These are phyloP conservation scores for Bryconaethiops microstoma DNA, from an alignment of 2,797 vertebrate genomes.

Conservation along the genomic window DNA sequence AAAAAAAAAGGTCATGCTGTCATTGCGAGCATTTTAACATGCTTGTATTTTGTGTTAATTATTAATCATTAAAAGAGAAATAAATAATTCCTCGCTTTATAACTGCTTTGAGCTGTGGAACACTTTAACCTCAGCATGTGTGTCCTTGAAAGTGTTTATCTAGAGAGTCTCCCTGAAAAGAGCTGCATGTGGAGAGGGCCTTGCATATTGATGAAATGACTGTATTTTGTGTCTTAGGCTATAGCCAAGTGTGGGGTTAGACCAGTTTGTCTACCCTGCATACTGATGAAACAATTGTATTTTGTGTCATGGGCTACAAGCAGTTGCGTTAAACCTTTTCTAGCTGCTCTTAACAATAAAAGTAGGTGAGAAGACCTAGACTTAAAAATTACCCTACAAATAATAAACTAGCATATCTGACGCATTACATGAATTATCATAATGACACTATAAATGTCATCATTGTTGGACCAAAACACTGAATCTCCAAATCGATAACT, in stretches of 20 bases:
- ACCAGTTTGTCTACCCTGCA: background rate
- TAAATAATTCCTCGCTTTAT: background rate
- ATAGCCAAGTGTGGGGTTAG: background rate
- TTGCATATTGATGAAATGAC: constrained; percentile 5
- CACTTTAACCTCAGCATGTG: background rate
- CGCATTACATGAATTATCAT: too few relatives aligned
- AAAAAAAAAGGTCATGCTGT: background rate
- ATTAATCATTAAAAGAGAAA: background rate
- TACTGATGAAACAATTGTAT: background rate
- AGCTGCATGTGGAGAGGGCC: background rate
- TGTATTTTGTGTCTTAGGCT: background rate
- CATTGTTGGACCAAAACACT: too few relatives aligned
- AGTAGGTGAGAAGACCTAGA: too few relatives aligned
- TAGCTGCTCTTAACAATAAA: too few relatives aligned
- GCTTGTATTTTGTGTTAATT: background rate
- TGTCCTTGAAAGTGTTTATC: constrained; percentile 21
- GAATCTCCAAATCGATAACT: too few relatives aligned
- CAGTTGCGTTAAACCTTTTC: too few relatives aligned
- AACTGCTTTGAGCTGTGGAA: background rate
- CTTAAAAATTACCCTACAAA: too few relatives aligned
- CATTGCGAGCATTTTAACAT: background rate
- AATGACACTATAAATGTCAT: too few relatives aligned
- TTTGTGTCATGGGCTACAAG: background rate
- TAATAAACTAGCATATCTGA: too few relatives aligned
- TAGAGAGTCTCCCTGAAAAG: background rate